Evolutionary conservation across 1,140 invertebrate species (phyloP).

Genomic region (Caerostris darwini): DNA sequence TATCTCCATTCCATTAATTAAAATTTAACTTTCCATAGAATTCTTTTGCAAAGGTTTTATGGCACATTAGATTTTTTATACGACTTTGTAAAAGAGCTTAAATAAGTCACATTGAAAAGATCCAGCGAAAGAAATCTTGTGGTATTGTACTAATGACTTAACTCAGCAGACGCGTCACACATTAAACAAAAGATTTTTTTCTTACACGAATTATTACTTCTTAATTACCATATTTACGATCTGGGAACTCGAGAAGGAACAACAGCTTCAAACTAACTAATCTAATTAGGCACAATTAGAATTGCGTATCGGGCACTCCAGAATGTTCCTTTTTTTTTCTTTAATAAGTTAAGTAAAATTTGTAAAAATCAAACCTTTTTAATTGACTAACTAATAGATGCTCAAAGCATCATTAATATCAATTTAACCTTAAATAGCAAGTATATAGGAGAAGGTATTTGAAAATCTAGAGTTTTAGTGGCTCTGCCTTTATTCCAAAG

Average conservation of each 20-base stretch:
- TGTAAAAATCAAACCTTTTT: neutral
- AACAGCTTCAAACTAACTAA: neutral
- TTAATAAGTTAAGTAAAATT: neutral
- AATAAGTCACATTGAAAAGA: too few relatives aligned
- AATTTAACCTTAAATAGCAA: neutral
- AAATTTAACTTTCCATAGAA: too few relatives aligned
- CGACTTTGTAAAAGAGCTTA: too few relatives aligned
- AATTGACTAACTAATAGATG: neutral
- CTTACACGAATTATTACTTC: neutral
- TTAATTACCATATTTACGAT: neutral
- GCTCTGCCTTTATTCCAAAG: neutral
- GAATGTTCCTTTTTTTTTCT: neutral
- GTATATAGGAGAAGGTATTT: conserved; percentile 14
- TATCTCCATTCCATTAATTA: too few relatives aligned
- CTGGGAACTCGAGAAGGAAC: neutral
- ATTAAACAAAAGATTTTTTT: neutral
- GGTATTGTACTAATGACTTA: too few relatives aligned
- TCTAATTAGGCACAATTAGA: neutral
- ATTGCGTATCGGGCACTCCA: neutral
- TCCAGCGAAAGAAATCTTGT: too few relatives aligned
- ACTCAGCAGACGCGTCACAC: too few relatives aligned
- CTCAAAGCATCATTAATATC: neutral
- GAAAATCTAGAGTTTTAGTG: neutral
- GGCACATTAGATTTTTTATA: too few relatives aligned
- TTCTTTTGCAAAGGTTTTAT: too few relatives aligned